Evolutionary conservation across 2,797 vertebrate genomes (phyloP).

Genomic region (Labroides dimidiatus): DNA sequence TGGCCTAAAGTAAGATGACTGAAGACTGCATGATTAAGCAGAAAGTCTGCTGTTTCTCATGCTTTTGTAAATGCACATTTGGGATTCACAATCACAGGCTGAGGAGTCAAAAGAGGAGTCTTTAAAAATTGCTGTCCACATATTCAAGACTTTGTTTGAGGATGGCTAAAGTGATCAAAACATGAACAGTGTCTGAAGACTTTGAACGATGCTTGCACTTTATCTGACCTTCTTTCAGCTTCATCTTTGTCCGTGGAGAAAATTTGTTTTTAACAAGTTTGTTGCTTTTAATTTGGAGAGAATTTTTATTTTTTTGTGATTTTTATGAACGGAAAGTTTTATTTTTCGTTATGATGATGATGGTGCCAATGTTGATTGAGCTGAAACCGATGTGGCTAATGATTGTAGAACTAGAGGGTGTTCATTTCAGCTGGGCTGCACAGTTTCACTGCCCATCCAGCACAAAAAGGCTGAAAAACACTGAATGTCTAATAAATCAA

Average conservation of each 20-base stretch:
- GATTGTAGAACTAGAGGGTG: constrained; percentile 20
- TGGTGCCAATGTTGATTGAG: constrained; percentile 30
- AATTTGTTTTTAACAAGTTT: constrained; percentile 17
- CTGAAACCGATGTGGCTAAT: not conserved
- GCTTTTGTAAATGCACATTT: constrained; percentile 14
- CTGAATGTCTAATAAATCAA: constrained; percentile 25
- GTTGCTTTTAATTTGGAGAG: constrained; percentile 10
- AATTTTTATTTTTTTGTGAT: constrained; percentile 11
- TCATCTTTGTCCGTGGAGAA: constrained; percentile 7
- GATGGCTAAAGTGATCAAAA: not conserved
- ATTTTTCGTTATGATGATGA: no score
- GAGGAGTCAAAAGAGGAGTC: constrained; percentile 9
- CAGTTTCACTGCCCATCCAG: constrained; percentile 41
- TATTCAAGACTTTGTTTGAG: constrained; percentile 19
- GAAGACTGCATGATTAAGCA: constrained; percentile 19
- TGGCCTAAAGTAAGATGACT: constrained; percentile 18
- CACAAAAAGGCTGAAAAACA: not conserved
- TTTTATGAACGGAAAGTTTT: no score
- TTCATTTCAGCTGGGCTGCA: constrained; percentile 46
- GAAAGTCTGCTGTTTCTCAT: constrained; percentile 9
- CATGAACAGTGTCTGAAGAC: not conserved
- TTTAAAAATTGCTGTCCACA: constrained; percentile 8
- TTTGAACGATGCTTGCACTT: constrained; percentile 46
- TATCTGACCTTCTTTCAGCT: constrained; percentile 24
- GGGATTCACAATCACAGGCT: constrained; percentile 12